Evolutionary conservation across 2,888 invertebrate genomes (phyloP), one percentile per base, ranked within the genome.

Genomic region (Conchocele bisecta): DNA sequence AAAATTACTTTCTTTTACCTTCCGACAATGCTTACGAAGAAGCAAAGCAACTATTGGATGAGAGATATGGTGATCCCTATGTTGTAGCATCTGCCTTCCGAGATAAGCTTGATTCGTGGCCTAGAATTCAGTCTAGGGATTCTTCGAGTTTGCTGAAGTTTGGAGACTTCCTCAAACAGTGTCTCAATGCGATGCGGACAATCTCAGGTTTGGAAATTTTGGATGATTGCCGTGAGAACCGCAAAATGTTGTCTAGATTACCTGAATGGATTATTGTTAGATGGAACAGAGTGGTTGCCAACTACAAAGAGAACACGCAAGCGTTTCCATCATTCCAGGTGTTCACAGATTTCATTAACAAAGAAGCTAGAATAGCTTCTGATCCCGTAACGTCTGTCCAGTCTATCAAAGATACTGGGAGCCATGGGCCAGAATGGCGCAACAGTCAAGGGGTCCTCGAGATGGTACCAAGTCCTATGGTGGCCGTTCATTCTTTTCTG

Each of bases 21-120:
- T 42, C 72, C 15, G 66, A 71, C 22, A 35, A 41, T 17, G 71
- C 78, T 4, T 80, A 54, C 48, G 44, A 42, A n/a, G 59, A 64
- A 31, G 79, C 79, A 9, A 79, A 39, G 42, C 31, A 17, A 17
- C 42, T 71, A 15, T 51, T 79, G 9, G 75, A 79, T 13, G 41
- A 66, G 31, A 35, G 77, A 22, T 79, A 64, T 37, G 77, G 79
- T 11, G 61, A 75, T 35, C 63, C 70, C 15, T 79, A 67, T 56
- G 42, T 64, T 11, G 22, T 79, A 13, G 61, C 73, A 4, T 29
- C 35, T 29, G 76, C 76, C 20, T 79, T 78, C 37, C 11, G 76
- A 20, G 57, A 68, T 11, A 65, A 66, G 48, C 42, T 79, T 15
- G 67, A 73, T 5, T 24, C 20, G 11, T 79, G 69, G 74, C 67